Evolutionary conservation across 2,113 vertebrate species (phyloP).

Genomic region (Rhinoderma darwinii): DNA sequence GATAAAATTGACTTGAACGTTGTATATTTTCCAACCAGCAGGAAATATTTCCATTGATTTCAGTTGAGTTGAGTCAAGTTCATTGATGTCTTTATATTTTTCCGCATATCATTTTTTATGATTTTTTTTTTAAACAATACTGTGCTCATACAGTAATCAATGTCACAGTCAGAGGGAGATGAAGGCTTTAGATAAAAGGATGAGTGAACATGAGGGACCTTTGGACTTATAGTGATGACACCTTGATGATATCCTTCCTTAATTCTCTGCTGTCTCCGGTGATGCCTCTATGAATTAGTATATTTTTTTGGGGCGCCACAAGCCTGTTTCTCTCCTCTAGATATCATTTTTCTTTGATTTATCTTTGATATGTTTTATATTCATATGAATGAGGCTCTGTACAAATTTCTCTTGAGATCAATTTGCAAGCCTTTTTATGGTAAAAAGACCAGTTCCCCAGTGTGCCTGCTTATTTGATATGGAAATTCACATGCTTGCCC

Average conservation of each 20-base stretch:
- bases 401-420: constrained; percentile 70
- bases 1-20: not conserved
- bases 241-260: constrained; percentile 43
- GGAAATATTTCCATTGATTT: not conserved
- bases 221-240: constrained; percentile 21
- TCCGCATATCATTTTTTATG: constrained; percentile 29
- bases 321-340: constrained; percentile 62
- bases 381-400: constrained; percentile 65
- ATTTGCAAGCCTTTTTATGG: constrained; percentile 69
- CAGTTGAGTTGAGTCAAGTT: not conserved
- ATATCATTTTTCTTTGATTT: constrained; percentile 66
- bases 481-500: constrained; percentile 68
- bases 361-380: constrained; percentile 63
- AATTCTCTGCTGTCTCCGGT: constrained; percentile 15
- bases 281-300: constrained; percentile 56
- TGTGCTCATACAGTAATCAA: constrained; percentile 20
- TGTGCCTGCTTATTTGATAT: constrained; percentile 71
- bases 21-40: constrained; percentile 4
- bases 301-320: constrained; percentile 59
- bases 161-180: constrained; percentile 33
- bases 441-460: constrained; percentile 67
- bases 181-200: constrained; percentile 38
- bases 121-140: constrained; percentile 25
- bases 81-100: constrained; percentile 20
- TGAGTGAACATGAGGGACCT: constrained; percentile 8